Evolutionary conservation across 1,140 invertebrate species (phyloP).

Genomic region (Apis florea): DNA sequence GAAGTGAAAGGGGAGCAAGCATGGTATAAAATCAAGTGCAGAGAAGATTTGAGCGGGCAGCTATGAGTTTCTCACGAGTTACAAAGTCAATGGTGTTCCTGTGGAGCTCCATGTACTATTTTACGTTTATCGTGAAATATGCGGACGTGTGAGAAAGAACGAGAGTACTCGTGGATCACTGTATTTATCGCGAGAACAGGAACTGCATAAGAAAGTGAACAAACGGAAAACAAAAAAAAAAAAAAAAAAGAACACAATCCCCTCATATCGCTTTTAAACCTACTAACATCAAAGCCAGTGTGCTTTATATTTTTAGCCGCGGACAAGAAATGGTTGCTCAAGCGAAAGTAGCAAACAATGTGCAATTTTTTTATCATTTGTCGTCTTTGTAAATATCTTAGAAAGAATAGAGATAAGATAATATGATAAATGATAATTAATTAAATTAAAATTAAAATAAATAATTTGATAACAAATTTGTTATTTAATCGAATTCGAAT

Average conservation of each 20-base stretch:
- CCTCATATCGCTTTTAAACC: slow-evolving; percentile 45
- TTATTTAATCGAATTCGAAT: no score
- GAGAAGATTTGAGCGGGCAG: slow-evolving; percentile 24
- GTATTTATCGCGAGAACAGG: slow-evolving; percentile 67
- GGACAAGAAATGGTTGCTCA: not conserved
- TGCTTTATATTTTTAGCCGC: not conserved
- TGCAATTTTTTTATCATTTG: not conserved
- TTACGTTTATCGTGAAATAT: slow-evolving; percentile 37
- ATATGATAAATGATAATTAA: no score
- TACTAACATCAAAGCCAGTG: slow-evolving; percentile 22
- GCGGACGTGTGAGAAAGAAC: slow-evolving; percentile 59
- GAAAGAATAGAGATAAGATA: no score
- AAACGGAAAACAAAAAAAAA: slow-evolving; percentile 38
- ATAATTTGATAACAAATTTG: no score
- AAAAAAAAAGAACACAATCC: slow-evolving; percentile 57
- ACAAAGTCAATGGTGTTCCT: slow-evolving; percentile 31
- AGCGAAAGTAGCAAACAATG: not conserved
- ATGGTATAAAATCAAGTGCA: slow-evolving; percentile 36
- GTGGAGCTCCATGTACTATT: slow-evolving; percentile 57
- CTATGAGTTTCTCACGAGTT: slow-evolving; percentile 40
- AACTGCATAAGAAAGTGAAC: slow-evolving; percentile 71
- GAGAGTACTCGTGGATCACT: slow-evolving; percentile 62
- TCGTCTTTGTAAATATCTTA: no score
- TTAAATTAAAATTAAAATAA: no score
- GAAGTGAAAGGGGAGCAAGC: slow-evolving; percentile 32